Evolutionary conservation across 2,113 vertebrate genomes (phyloP).

Genomic region (Pelvicachromis taeniatus): DNA sequence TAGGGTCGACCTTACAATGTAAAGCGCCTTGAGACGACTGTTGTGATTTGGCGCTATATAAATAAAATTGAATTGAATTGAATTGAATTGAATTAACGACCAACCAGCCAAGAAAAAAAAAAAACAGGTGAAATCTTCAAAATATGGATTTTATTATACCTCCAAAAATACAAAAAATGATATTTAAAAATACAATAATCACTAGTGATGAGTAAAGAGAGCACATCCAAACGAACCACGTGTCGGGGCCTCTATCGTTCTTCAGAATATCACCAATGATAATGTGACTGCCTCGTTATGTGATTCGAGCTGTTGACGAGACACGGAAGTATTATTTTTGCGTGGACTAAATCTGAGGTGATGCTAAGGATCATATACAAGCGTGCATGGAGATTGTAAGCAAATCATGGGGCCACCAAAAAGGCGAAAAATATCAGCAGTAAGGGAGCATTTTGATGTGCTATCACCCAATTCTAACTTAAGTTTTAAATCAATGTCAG

Average conservation of each 20-base stretch:
- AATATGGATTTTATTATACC: background rate
- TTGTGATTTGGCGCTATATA: too few species aligned
- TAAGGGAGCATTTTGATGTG: background rate
- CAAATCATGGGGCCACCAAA: fast-evolving
- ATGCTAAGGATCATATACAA: background rate
- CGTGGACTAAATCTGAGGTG: background rate
- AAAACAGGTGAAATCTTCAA: background rate
- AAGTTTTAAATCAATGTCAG: background rate
- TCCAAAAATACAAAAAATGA: background rate
- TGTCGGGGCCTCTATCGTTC: background rate
- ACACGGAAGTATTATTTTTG: background rate
- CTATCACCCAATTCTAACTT: fast-evolving
- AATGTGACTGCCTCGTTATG: background rate
- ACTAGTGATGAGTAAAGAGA: background rate
- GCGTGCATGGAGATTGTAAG: background rate
- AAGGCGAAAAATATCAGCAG: background rate
- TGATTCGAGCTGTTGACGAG: fast-evolving
- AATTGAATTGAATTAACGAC: too few species aligned
- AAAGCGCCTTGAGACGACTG: too few species aligned
- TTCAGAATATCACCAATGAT: background rate
- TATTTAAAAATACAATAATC: background rate
- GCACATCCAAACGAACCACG: background rate
- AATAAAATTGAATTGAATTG: too few species aligned
- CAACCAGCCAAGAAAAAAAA: background rate
- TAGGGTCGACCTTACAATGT: too few species aligned